Base-by-base conservation (phyloP, 2,797 vertebrate species). In the Petrocephalus sullivani region DNA sequence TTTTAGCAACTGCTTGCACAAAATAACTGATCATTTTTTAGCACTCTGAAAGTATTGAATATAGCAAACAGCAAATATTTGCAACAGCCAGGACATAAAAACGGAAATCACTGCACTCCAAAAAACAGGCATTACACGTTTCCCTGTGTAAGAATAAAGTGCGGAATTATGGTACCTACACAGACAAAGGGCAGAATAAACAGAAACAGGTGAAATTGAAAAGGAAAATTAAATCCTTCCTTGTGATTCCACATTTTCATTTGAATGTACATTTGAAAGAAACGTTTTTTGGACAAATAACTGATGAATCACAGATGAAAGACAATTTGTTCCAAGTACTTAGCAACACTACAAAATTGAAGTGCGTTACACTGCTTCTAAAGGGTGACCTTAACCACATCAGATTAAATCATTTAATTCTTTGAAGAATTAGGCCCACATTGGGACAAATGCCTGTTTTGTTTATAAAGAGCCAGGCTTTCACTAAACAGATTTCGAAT, bases 331-430 rank as follows among this genome's bases (percentile, higher is more conserved):
- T 81, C 53, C 83, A 53, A 78, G 67, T 56, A 81, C 41, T 85
- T 87, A 58, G 71, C 58, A 87, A 89, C 85, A 82, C 71, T 83
- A 60, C 46, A 57, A 23, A 23, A 60, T 49, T 85, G 23, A 88
- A 86, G 37, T 78, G 82, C 53, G 51, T 87, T 71, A 51, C 23
- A 33, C 41, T 87, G 85, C 75, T 23, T 54, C 82, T 88, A 60
- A 88, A 88, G 71, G 67, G 64, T 28, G 61, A 57, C 58, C 57
- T 87, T 84, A 85, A 85, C 58, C 75, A 58, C 53, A 54, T 71
- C 71, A 60, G 78, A 89, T 88, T 71, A 85, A 88, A 85, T 88
- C 28, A 89, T 85, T 86, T 53, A 86, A 86, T 86, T n/a, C 67
- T 88, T 51, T 4, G 41, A 87, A 82, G 81, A 87, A 85, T 85